Conservation (phyloP, 2,888 invertebrate species). For the Chydorus sphaericus region DNA sequence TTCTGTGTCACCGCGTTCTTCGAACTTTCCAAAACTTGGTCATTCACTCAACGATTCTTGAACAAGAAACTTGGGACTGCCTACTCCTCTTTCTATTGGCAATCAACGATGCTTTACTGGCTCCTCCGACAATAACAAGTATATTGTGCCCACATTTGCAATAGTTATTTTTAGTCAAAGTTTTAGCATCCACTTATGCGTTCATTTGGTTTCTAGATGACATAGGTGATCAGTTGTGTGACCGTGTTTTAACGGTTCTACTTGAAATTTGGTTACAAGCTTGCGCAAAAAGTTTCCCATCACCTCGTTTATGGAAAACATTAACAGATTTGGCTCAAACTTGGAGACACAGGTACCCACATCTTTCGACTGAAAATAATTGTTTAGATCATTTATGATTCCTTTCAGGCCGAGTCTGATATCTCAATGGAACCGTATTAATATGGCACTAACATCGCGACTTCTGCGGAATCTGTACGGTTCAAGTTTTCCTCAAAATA, state of each 20-base stretch:
- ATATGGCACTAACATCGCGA: slow-evolving; percentile 70
- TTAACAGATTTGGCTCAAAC: slow-evolving; percentile 78
- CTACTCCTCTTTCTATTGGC: slow-evolving; percentile 72
- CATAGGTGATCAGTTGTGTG: slow-evolving; percentile 88
- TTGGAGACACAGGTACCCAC: slow-evolving; percentile 95
- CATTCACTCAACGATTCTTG: slow-evolving; percentile 55
- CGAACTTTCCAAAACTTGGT: slow-evolving; percentile 68
- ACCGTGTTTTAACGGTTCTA: slow-evolving; percentile 80
- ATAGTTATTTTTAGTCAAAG: background rate
- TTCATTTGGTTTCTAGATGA: slow-evolving; percentile 43
- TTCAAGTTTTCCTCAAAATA: slow-evolving; percentile 28
- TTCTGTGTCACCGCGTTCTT: slow-evolving; percentile 79
- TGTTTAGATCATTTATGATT: no score
- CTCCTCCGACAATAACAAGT: slow-evolving; percentile 77
- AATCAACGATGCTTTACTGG: slow-evolving; percentile 77
- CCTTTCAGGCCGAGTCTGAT: slow-evolving; percentile 74
- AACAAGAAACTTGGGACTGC: slow-evolving; percentile 80
- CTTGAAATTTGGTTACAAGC: slow-evolving; percentile 75
- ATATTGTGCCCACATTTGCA: slow-evolving; percentile 4
- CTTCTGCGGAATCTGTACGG: slow-evolving; percentile 38
- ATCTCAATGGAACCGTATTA: slow-evolving; percentile 89
- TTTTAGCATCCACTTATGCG: background rate
- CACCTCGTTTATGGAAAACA: slow-evolving; percentile 74
- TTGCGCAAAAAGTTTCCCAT: slow-evolving; percentile 71
- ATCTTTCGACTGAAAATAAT: no score